These are phyloP conservation scores for zebrafish (Danio rerio) DNA, from an alignment of 2,113 vertebrate species.

Conservation along the genomic window DNA sequence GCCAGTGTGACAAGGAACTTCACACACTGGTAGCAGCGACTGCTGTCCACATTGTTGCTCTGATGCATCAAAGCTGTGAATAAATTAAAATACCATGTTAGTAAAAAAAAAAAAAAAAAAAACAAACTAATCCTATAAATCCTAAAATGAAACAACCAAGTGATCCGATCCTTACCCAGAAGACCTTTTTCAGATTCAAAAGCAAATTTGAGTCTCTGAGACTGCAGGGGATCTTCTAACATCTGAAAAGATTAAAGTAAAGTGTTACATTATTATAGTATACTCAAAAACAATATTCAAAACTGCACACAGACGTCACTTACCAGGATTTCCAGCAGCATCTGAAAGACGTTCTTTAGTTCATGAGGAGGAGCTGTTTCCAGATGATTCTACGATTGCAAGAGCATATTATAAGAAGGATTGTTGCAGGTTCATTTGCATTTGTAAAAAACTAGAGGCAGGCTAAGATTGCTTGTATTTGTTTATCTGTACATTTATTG, in stretches of 20 bases:
- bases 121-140: not conserved
- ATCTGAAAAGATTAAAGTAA: constrained; percentile 76
- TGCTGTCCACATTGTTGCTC: constrained; percentile 97
- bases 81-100: not conserved
- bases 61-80: constrained; percentile 95
- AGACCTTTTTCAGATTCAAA: constrained; percentile 98
- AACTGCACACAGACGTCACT: constrained; percentile 60
- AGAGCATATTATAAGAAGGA: not conserved
- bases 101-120: not conserved
- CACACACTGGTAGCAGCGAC: constrained; percentile 98
- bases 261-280: constrained; percentile 18
- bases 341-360: constrained; percentile 94
- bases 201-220: constrained; percentile 92
- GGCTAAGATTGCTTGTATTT: not conserved
- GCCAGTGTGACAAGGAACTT: constrained; percentile 97
- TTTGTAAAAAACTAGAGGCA: not conserved
- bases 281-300: not conserved
- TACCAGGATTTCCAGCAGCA: constrained; percentile 95
- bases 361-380: constrained; percentile 96
- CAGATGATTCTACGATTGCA: constrained; percentile 84
- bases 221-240: constrained; percentile 92
- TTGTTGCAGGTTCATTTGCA: not conserved
- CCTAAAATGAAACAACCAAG: not conserved
- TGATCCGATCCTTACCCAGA: constrained; percentile 79
- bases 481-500: not conserved